phyloP scores from a whole-genome alignment of 2,888 invertebrate species.

The Nomada fucata region DNA sequence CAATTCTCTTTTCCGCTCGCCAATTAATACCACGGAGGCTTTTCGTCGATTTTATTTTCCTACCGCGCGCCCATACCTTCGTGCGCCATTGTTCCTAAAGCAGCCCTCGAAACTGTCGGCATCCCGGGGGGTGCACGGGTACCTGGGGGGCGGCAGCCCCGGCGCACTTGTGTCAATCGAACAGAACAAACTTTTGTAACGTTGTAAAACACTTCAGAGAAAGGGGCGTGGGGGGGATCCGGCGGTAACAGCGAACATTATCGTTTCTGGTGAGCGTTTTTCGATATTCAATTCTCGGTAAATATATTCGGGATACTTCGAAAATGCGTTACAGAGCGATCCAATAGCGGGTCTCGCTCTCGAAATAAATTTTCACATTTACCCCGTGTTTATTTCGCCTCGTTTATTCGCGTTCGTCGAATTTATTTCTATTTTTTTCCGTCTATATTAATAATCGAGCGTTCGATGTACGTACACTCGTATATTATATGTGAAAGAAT shows the following conservation, averaged over 20 bases:
- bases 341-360: too few species aligned
- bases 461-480: too few species aligned
- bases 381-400: neutral
- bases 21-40: slow-evolving; percentile 26
- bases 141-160: neutral
- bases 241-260: slow-evolving; percentile 27
- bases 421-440: neutral
- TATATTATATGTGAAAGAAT: too few species aligned
- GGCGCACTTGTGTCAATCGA: slow-evolving; percentile 18
- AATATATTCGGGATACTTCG: neutral
- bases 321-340: too few species aligned
- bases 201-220: slow-evolving; percentile 8
- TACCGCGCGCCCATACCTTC: neutral
- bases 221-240: neutral
- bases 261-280: neutral
- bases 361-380: too few species aligned
- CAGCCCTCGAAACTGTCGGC: slow-evolving; percentile 18
- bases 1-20: neutral
- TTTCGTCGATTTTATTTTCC: slow-evolving; percentile 24
- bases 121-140: too few species aligned
- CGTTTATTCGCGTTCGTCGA: neutral
- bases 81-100: slow-evolving; percentile 9
- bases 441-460: too few species aligned
- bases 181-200: slow-evolving; percentile 38
- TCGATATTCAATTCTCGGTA: slow-evolving; percentile 26